Evolutionary conservation across 2,797 vertebrate genomes (phyloP).

Genomic region (Cuniculus paca): DNA sequence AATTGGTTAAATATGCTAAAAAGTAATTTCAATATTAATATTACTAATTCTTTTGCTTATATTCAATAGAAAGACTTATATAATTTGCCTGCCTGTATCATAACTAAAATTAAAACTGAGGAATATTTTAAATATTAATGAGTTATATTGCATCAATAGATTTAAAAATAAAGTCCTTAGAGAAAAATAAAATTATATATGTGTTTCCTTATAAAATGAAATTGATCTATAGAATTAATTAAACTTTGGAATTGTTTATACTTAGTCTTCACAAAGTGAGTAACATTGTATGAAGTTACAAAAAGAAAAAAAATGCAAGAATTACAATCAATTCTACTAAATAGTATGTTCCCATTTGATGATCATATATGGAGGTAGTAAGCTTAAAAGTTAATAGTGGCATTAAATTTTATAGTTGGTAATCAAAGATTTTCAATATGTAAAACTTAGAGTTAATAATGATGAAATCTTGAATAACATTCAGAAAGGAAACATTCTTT

Average conservation of each 20-base stretch:
- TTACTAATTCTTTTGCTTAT: constrained; percentile 58
- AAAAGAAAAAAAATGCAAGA: constrained; percentile 1
- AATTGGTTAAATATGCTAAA: constrained; percentile 13
- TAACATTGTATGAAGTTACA: neutral
- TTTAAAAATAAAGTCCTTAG: constrained; percentile 67
- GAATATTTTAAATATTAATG: constrained; percentile 76
- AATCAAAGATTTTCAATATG: constrained; percentile 7
- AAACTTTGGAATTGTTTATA: constrained; percentile 61
- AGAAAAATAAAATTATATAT: constrained; percentile 68
- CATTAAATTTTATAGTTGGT: neutral
- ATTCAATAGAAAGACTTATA: constrained; percentile 9
- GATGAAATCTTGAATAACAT: constrained; percentile 9
- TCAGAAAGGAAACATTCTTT: constrained; percentile 28
- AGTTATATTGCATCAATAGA: constrained; percentile 68
- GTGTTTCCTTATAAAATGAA: constrained; percentile 69
- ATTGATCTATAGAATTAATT: constrained; percentile 79
- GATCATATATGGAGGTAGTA: neutral
- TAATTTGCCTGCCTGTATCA: constrained; percentile 49
- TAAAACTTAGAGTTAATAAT: constrained; percentile 19
- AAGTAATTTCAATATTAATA: constrained; percentile 19
- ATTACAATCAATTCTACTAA: neutral
- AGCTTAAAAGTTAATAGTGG: neutral
- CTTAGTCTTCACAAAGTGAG: constrained; percentile 29
- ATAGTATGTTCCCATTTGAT: neutral
- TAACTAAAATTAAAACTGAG: constrained; percentile 69